Base-by-base conservation (phyloP, 2,113 vertebrate species). In the Brienomyrus longianalis region DNA sequence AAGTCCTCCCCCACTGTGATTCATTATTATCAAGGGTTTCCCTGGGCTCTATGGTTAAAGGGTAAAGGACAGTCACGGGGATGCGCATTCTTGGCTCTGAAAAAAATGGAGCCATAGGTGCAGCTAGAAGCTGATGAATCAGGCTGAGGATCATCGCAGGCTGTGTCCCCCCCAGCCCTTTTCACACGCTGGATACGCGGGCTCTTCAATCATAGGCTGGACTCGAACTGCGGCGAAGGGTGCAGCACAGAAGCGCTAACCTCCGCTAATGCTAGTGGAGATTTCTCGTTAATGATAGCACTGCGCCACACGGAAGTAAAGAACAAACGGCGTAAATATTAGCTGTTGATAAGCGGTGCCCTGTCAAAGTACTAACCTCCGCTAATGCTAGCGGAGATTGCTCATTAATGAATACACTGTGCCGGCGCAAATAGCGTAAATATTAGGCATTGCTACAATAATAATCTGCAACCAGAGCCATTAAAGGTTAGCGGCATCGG, bases 1-100 rank as follows among this genome's bases (percentile, higher is more conserved):
- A 89, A 88, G 27, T 80, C 39, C 47, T 17, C 77, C 70, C 51
- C 86, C 59, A 54, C 27, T 86, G 90, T 88, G 90, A 92, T 92
- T 39, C 89, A 93, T 92, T 89, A 77, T 92, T 88, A 91, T 91
- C 87, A 90, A 88, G 89, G 59, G 88, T 89, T 89, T 89, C 88
- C 91, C 87, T 89, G 89, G 90, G 87, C 84, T 87, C 50, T 56
- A 15, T 80, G 35, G 77, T 88, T 89, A 59, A n/a, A 91, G 66
- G 83, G 50, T 52, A 89, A 62, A 87, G 59, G 88, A 87, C 83
- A 50, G 56, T 62, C 56, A 62, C 56, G 2, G 59, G 62, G 10
- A 39, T 83, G 1, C 88, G 84, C n/a, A 48, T 70, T 74, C 23
- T 51, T 91, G 83, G 48, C 45, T 83, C 47, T 59, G 83, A 1